Conservation (phyloP, 1,140 invertebrate genomes). For the Cotesia vestalis region DNA sequence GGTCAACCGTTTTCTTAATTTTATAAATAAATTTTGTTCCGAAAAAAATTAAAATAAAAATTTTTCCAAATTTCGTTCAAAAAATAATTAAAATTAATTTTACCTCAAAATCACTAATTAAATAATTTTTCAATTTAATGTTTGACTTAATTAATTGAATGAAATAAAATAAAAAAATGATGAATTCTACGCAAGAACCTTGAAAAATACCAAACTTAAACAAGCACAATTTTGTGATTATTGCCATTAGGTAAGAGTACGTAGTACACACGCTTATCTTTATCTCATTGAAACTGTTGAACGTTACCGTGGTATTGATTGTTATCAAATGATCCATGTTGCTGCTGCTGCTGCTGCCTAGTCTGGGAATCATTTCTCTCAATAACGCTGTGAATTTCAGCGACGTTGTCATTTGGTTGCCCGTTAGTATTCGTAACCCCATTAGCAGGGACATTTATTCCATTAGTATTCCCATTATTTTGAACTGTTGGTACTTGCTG, state of each 20-base stretch:
- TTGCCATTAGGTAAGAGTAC: constrained; percentile 64
- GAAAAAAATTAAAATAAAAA: too few relatives aligned
- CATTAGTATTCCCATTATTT: constrained; percentile 35
- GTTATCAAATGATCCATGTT: constrained; percentile 48
- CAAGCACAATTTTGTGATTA: constrained; percentile 63
- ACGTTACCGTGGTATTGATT: constrained; percentile 61
- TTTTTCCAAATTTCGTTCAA: too few relatives aligned
- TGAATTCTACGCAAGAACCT: background rate
- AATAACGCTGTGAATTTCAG: constrained; percentile 59
- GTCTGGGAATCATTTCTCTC: constrained; percentile 52
- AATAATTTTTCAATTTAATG: too few relatives aligned
- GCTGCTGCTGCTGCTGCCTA: constrained; percentile 28
- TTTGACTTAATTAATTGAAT: background rate
- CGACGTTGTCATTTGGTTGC: constrained; percentile 49
- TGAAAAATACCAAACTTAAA: constrained; percentile 49
- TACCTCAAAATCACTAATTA: too few relatives aligned
- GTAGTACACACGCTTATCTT: constrained; percentile 65
- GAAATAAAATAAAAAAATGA: background rate
- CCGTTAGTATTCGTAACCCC: constrained; percentile 46
- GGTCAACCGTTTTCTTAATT: too few relatives aligned
- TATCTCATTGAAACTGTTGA: constrained; percentile 66
- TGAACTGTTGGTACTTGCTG: constrained; percentile 23
- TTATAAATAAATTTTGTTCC: too few relatives aligned
- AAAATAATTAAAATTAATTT: too few relatives aligned
- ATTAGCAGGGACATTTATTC: constrained; percentile 40